These are phyloP conservation scores for Mormyrops boulengeri DNA, from an alignment of 2,797 vertebrate species.

Conservation along the genomic window DNA sequence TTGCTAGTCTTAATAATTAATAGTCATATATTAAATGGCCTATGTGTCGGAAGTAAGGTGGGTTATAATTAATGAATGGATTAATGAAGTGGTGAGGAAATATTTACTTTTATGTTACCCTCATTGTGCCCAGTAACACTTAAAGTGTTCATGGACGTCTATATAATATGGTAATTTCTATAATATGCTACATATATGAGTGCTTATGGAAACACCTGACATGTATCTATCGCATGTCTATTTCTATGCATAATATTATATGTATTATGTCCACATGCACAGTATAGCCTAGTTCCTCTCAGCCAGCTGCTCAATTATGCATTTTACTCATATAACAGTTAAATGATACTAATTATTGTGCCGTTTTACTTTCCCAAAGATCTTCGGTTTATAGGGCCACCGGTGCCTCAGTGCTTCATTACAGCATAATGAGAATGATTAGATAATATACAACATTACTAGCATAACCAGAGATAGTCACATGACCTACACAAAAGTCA, in stretches of 20 bases:
- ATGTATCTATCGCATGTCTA: background rate
- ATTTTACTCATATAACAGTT: background rate
- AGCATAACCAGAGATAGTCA: background rate
- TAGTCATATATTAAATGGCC: background rate
- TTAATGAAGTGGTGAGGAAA: background rate
- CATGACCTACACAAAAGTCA: background rate
- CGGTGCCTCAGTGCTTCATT: background rate
- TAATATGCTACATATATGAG: background rate
- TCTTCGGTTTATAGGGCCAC: background rate
- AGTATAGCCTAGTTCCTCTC: background rate
- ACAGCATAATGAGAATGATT: background rate
- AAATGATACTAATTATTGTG: background rate
- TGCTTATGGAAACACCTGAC: background rate
- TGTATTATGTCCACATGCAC: background rate
- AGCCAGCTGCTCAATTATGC: background rate
- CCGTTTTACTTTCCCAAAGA: background rate
- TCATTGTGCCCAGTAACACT: background rate
- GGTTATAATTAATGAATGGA: background rate
- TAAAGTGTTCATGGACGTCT: background rate
- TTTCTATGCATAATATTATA: background rate
- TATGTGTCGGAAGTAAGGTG: background rate
- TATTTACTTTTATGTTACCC: background rate
- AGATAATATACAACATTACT: background rate
- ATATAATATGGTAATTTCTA: background rate
- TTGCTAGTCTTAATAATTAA: constrained; percentile 4